Base-by-base conservation (phyloP, 2,113 vertebrate genomes). In the Oreochromis niloticus region DNA sequence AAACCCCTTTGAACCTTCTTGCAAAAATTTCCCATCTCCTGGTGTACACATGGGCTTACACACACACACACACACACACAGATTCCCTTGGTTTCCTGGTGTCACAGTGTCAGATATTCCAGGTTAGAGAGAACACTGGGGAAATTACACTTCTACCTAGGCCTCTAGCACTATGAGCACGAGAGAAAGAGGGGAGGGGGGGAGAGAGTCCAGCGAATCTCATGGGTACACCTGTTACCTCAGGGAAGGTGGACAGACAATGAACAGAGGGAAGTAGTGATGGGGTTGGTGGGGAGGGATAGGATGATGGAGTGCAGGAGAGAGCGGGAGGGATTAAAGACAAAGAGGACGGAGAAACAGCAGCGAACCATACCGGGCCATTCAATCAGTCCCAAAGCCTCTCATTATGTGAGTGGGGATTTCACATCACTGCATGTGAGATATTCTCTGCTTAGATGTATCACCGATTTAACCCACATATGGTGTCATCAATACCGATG, bases 91-190 rank as follows among this genome's bases (percentile, higher is more conserved):
- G 61, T 89, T 71, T 68, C 80, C 68, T 82, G 78, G 90, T 95
- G 93, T 91, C 94, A 93, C 87, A 66, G 71, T 93, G 91, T 95
- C 93, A 94, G 92, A 94, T 95, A 93, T 93, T 94, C 94, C 94
- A 94, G 90, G 94, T 95, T 94, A 93, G 88, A 88, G 83, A 93
- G 92, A 94, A 92, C 94, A 93, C 94, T 89, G 83, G 94, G 94
- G 93, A 95, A 95, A 95, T 95, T 93, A 95, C 87, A 90, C 86
- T 85, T 83, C 91, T 91, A 85, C 90, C 87, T n/a, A 82, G 85
- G 92, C 94, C 93, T 86, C 81, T 48, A 91, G 92, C 92, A 55
- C 80, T 83, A 81, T 88, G 78, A 82, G 68, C 54, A 36, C 9
- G 11, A 2, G 78, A 75, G 82, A 6, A 24, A n/a, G 61, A 68